Evolutionary conservation across 2,888 invertebrate genomes (phyloP), one percentile per base, ranked within the genome.

Genomic region (Hoplodrina ambigua): DNA sequence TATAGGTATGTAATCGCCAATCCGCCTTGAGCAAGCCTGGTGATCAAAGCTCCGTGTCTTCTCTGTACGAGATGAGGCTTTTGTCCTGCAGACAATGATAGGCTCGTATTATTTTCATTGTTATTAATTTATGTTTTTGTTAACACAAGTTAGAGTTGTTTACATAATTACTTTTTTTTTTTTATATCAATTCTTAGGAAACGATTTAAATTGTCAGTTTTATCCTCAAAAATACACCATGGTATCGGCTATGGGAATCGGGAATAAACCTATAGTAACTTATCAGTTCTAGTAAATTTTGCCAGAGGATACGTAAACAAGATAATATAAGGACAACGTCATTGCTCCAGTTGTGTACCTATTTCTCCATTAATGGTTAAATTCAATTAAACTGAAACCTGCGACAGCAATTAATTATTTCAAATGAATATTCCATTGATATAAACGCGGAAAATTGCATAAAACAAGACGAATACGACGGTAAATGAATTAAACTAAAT

Each of bases 201-300:
- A 19, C 0, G 8, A 46, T 20, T 57, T 19, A 57, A 0, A 10
- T 44, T 58, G 25, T 58, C 4, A 19, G 8, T 4, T 6, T 49
- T 59, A 15, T 60, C 19, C 19, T 52, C 1, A 7, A 13, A 25
- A 44, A n/a, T 20, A 15, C 30, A 7, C 19, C 10, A 20, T 25
- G 6, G 15, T 41, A 69, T 77, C 37, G 8, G 15, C 0, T 0
- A 15, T 17, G 41, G 58, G 46, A 7, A 50, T 46, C 1, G 44
- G 55, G 41, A 79, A 50, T 55, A 20, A 50, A 72, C 61, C 33
- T 19, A 25, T 15, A n/a, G 0, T 33, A 13, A 13, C 2, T 17
- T 46, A 11, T 37, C 13, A 61, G 56, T 79, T 73, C 72, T 4
- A 46, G 33, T 50, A 17, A 73, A 19, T 55, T 72, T 50, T 4